phyloP scores from a whole-genome alignment of 2,113 vertebrate species.

The Nymphicus hollandicus region DNA sequence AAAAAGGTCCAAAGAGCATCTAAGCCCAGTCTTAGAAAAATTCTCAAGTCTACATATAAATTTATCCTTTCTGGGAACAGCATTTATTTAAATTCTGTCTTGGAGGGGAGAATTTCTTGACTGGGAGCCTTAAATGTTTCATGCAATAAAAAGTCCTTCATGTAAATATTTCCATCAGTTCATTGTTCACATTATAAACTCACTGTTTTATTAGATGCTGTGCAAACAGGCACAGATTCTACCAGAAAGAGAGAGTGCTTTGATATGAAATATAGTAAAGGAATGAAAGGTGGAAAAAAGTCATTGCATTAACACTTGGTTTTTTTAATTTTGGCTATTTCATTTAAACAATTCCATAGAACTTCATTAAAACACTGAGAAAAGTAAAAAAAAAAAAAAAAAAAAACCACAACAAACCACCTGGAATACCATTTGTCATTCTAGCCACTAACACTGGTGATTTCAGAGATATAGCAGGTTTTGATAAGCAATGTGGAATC shows the following conservation, averaged over 20 bases:
- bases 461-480: not conserved
- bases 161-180: not conserved
- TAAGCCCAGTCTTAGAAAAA: not conserved
- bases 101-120: not conserved
- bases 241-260: not conserved
- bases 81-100: not conserved
- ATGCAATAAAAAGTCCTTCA: not conserved
- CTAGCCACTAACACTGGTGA: not conserved
- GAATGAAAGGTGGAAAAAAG: not conserved
- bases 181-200: not conserved
- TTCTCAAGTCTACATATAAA: not conserved
- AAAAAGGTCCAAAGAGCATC: not conserved
- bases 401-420: accelerated
- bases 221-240: not conserved
- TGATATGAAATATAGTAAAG: not conserved
- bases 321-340: not conserved
- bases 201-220: not conserved
- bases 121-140: not conserved
- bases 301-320: not conserved
- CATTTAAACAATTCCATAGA: not conserved
- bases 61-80: not conserved
- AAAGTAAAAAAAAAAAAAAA: not conserved
- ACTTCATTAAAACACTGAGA: not conserved
- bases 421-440: not conserved
- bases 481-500: not conserved